Base-by-base conservation (phyloP, 2,797 vertebrate genomes). In the Sebastes nivosus region DNA sequence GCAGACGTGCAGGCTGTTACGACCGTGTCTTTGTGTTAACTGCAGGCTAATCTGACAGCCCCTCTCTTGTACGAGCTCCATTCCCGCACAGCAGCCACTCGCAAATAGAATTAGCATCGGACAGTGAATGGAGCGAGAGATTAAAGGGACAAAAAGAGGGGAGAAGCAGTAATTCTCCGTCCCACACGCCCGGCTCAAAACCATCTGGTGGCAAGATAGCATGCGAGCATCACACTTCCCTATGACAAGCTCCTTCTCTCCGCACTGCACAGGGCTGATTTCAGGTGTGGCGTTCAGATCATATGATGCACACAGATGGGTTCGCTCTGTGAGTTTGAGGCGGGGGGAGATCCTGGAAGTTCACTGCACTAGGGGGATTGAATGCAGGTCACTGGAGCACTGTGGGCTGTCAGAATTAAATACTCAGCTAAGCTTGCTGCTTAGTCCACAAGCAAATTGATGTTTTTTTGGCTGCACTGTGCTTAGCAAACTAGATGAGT, bases 331-430 rank as follows among this genome's bases (percentile, higher is more conserved):
- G 27, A 60, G 59, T 38, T n/a, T 8, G 8, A 55, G 69, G 73
- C 5, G 30, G 34, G 67, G 63, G 68, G 59, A 14, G 67, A 54
- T 67, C n/a, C 74, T 79, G 77, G 68, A 84, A 77, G 77, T 80
- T 81, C 68, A 80, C 34, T 42, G 30, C 65, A 73, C 81, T 6
- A 2, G 58, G 60, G 60, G 77, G 58, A 79, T 64, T 72, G 90
- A 89, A 93, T 92, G 86, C 89, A 91, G 90, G 92, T 92, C 88
- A 92, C 69, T 87, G 78, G 91, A 90, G 84, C 91, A 90, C 71
- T 58, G 79, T 60, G 71, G 72, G 83, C 80, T 80, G 78, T 79
- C 64, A 72, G 85, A 84, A 77, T 83, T 79, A 86, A 86, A 87
- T 22, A 63, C 81, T 84, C 81, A 22, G 75, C 86, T 85, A 79